phyloP scores from a whole-genome alignment of 2,888 invertebrate genomes.

The Mamestra brassicae region DNA sequence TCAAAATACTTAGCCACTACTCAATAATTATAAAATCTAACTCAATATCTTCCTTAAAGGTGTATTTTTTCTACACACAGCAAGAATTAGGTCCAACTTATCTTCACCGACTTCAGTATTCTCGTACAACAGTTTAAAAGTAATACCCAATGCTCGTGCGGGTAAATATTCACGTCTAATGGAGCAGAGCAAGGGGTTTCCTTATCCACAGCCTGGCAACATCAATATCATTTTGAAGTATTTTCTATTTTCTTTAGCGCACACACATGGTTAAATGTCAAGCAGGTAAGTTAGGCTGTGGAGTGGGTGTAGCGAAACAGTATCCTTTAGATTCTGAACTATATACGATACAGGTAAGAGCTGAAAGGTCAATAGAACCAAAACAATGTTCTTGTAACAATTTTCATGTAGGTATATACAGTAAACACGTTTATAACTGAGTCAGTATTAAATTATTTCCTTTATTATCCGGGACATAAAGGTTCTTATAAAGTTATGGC shows the following conservation, averaged over 20 bases:
- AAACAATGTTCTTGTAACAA: conserved; percentile 19
- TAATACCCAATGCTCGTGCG: background rate
- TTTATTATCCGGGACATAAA: too few relatives aligned
- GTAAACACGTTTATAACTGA: background rate
- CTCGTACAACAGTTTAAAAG: background rate
- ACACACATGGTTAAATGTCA: conserved; percentile 25
- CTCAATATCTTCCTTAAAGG: background rate
- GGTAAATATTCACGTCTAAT: conserved; percentile 27
- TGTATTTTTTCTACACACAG: background rate
- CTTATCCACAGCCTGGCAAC: background rate
- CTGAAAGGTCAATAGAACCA: conserved; percentile 16
- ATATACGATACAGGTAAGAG: background rate
- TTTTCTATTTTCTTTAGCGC: conserved; percentile 18
- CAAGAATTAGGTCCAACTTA: background rate
- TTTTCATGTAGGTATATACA: background rate
- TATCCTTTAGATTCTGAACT: conserved; percentile 17
- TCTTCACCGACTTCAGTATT: conserved; percentile 4
- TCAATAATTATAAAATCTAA: background rate
- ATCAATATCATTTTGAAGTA: conserved; percentile 20
- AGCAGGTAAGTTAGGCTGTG: background rate
- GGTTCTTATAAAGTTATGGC: too few relatives aligned
- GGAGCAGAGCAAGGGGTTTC: conserved; percentile 12
- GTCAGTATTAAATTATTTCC: too few relatives aligned
- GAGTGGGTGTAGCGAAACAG: conserved; percentile 11
- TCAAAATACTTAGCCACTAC: background rate